These are phyloP conservation scores for Dallia pectoralis DNA, from an alignment of 2,797 vertebrate species.

Conservation along the genomic window DNA sequence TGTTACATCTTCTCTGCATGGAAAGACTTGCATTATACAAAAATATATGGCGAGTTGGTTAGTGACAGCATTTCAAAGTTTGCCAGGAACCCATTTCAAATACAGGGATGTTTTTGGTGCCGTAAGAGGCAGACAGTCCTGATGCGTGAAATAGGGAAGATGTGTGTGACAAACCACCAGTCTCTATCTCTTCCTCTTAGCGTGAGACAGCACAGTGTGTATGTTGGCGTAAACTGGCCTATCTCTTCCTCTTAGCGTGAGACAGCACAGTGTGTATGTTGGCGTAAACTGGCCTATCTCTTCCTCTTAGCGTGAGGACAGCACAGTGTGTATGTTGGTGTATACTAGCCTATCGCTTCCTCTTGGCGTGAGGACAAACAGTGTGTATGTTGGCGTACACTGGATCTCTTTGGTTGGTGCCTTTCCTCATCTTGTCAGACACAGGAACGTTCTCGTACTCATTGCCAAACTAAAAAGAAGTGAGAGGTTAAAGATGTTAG, in stretches of 20 bases:
- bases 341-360: slow-evolving; percentile 62
- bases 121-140: neutral
- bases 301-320: slow-evolving; percentile 38
- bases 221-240: slow-evolving; percentile 72
- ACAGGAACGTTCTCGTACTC: slow-evolving; percentile 60
- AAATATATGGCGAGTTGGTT: too few species aligned
- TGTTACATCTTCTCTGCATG: slow-evolving; percentile 12
- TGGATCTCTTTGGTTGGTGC: slow-evolving; percentile 49
- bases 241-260: slow-evolving; percentile 38
- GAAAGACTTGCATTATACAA: neutral
- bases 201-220: slow-evolving; percentile 32
- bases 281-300: slow-evolving; percentile 62
- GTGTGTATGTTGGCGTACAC: slow-evolving; percentile 70
- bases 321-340: slow-evolving; percentile 59
- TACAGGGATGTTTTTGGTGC: neutral
- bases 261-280: slow-evolving; percentile 58
- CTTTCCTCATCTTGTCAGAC: slow-evolving; percentile 55
- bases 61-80: too few species aligned
- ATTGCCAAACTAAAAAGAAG: slow-evolving; percentile 48
- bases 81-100: neutral
- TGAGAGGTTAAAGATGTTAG: slow-evolving; percentile 6
- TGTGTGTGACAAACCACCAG: neutral
- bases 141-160: slow-evolving; percentile 1
- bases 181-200: slow-evolving; percentile 35
- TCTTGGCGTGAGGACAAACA: slow-evolving; percentile 34